Conservation (phyloP, 2,113 vertebrate species). For the Urocolius indicus region DNA sequence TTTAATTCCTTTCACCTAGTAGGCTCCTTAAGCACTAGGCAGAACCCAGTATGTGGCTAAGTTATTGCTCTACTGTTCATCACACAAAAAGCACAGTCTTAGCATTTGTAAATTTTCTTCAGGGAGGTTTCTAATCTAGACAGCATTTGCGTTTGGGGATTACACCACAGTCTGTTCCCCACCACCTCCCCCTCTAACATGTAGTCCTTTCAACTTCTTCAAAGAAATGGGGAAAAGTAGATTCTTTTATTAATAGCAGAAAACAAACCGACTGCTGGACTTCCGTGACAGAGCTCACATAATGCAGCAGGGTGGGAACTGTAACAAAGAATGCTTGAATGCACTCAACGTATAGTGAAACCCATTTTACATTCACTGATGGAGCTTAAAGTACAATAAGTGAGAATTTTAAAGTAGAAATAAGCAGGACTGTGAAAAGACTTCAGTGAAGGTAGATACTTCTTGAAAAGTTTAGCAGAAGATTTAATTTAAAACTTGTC, state of each 20-base stretch:
- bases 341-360: constrained; percentile 80
- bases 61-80: constrained; percentile 67
- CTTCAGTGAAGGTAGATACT: constrained; percentile 69
- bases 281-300: constrained; percentile 79
- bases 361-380: constrained; percentile 80
- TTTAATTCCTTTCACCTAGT: constrained; percentile 60
- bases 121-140: constrained; percentile 75
- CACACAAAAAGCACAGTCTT: constrained; percentile 69
- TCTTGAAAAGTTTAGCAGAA: constrained; percentile 73
- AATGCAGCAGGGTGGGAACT: constrained; percentile 78
- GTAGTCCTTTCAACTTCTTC: constrained; percentile 82
- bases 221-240: constrained; percentile 76
- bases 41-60: constrained; percentile 54
- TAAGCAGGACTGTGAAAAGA: constrained; percentile 77
- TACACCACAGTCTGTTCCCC: constrained; percentile 75
- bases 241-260: constrained; percentile 83
- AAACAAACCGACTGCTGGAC: constrained; percentile 83
- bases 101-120: constrained; percentile 75
- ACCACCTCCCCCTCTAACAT: constrained; percentile 75
- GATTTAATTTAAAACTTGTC: constrained; percentile 68
- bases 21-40: constrained; percentile 41
- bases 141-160: constrained; percentile 77
- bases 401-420: constrained; percentile 79
- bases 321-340: constrained; percentile 82
- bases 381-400: constrained; percentile 77